Evolutionary conservation across 2,888 invertebrate genomes (phyloP).

Genomic region (Rosalia funebris): DNA sequence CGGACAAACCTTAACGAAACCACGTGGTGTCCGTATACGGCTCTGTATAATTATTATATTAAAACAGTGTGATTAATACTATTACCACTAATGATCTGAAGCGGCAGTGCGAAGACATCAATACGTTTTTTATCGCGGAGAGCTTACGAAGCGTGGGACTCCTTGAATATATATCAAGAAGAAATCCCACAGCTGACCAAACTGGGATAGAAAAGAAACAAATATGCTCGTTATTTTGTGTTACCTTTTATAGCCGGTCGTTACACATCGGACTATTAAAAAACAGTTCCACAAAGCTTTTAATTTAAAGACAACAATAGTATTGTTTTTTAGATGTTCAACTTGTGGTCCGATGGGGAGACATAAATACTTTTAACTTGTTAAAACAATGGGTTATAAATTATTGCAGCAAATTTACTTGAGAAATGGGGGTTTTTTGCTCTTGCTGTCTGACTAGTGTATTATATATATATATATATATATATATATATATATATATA

Average conservation of each 20-base stretch:
- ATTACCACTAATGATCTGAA: too few species aligned
- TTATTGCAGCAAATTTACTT: slow-evolving; percentile 4
- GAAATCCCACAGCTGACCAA: slow-evolving; percentile 12
- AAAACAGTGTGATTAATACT: too few species aligned
- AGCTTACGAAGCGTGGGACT: too few species aligned
- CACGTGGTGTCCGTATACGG: too few species aligned
- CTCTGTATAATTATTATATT: too few species aligned
- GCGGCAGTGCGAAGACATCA: too few species aligned
- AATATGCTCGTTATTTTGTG: slow-evolving; percentile 13
- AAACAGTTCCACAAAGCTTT: slow-evolving; percentile 11
- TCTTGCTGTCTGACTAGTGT: too few species aligned
- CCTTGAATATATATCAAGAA: slow-evolving; percentile 3
- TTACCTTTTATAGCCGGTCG: slow-evolving; percentile 4
- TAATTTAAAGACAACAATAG: slow-evolving; percentile 20
- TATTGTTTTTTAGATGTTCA: slow-evolving; percentile 13
- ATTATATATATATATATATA: too few species aligned
- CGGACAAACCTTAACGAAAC: too few species aligned
- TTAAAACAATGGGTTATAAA: slow-evolving; percentile 24
- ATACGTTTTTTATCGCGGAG: too few species aligned
- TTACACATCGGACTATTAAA: slow-evolving; percentile 4
- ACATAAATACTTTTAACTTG: slow-evolving; percentile 19
- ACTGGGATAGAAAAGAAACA: not conserved
- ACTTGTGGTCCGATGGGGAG: slow-evolving; percentile 10
- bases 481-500: too few species aligned
- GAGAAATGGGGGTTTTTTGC: too few species aligned